Percentiles rank a stretch among this genome's conserved stretches.
These are phyloP conservation scores for Cheilosia vernalis DNA, from an alignment of 2,888 invertebrate genomes.

Conservation along the genomic window DNA sequence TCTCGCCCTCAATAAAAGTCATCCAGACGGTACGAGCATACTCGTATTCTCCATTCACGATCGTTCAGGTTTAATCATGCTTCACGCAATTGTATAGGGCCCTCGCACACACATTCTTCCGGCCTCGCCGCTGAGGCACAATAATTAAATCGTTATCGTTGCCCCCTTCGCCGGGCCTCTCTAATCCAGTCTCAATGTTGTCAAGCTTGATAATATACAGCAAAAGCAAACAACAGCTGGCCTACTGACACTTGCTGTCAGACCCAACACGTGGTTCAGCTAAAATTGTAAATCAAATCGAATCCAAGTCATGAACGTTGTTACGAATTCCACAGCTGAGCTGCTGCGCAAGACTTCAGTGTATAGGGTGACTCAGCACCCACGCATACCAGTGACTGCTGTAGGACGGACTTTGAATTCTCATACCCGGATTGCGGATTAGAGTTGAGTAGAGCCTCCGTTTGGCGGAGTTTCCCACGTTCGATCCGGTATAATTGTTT, in stretches of 20 bases:
- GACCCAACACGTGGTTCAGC: constrained; percentile 63
- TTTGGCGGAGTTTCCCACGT: constrained; percentile 68
- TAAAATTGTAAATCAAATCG: constrained; percentile 67
- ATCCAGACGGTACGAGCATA: background rate
- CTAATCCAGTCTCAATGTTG: constrained; percentile 46
- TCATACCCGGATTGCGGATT: constrained; percentile 70
- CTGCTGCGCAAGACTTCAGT: constrained; percentile 33
- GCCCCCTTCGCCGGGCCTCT: constrained; percentile 21
- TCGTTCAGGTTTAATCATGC: constrained; percentile 68
- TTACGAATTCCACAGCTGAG: constrained; percentile 66
- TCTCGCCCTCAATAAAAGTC: constrained; percentile 44
- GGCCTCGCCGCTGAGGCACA: constrained; percentile 1
- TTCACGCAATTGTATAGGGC: background rate
- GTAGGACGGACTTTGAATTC: constrained; percentile 50
- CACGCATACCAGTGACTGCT: constrained; percentile 49
- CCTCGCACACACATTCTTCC: background rate
- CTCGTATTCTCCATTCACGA: constrained; percentile 53
- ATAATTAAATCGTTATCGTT: constrained; percentile 21
- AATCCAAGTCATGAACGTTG: constrained; percentile 40
- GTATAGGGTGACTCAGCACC: constrained; percentile 71
- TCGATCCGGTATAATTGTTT: constrained; percentile 62
- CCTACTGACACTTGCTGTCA: constrained; percentile 72
- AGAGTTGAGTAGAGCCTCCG: constrained; percentile 5
- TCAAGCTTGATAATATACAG: constrained; percentile 28
- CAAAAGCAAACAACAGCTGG: constrained; percentile 56